Evolutionary conservation across 2,113 vertebrate species (phyloP).

Genomic region (Ptyas mucosa): DNA sequence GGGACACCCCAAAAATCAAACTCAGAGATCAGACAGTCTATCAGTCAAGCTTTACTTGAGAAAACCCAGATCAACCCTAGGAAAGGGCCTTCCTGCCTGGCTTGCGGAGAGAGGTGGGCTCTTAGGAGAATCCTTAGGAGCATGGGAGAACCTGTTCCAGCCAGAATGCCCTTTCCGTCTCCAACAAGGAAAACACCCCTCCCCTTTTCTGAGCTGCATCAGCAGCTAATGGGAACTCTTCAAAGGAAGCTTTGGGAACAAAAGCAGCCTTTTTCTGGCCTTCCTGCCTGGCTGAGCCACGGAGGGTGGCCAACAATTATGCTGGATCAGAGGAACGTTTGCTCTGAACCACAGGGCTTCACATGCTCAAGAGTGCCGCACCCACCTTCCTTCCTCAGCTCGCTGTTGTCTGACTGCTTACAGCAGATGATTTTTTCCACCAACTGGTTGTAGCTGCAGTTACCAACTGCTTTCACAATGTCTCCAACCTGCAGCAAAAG

Average conservation of each 20-base stretch:
- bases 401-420: constrained; percentile 94
- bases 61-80: background rate
- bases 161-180: background rate
- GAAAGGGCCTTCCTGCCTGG: background rate
- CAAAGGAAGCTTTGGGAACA: background rate
- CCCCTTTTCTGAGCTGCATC: background rate
- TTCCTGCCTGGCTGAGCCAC: background rate
- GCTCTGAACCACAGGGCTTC: background rate
- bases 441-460: constrained; percentile 99
- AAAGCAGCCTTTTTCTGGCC: background rate
- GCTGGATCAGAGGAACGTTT: background rate
- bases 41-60: background rate
- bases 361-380: constrained; percentile 5
- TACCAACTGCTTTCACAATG: constrained; percentile 93
- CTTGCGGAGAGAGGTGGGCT: background rate
- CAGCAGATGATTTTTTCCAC: constrained; percentile 98
- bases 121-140: background rate
- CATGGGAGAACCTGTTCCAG: background rate
- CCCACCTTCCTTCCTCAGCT: constrained; percentile 94
- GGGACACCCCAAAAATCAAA: background rate
- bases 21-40: background rate
- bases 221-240: background rate
- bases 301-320: background rate
- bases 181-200: background rate
- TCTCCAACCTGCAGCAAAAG: constrained; percentile 82